phyloP scores from a whole-genome alignment of 2,888 invertebrate species.

The Tromatobia lineatoria region DNA sequence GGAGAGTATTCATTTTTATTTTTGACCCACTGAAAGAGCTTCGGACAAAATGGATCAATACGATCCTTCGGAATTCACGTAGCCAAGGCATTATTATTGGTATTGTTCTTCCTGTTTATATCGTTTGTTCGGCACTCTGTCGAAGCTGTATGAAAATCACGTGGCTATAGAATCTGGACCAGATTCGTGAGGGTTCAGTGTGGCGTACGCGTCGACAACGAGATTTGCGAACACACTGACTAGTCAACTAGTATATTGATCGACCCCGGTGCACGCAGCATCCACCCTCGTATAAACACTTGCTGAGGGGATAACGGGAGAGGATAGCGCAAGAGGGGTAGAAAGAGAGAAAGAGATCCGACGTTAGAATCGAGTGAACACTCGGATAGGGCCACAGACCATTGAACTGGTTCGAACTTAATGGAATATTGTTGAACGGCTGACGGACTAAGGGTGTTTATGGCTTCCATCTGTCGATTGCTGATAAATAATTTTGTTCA shows the following conservation, averaged over 20 bases:
- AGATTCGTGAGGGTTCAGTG: slow-evolving; percentile 47
- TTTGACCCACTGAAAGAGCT: neutral
- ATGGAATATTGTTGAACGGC: slow-evolving; percentile 74
- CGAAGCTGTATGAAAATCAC: slow-evolving; percentile 34
- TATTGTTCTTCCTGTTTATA: neutral
- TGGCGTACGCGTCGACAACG: slow-evolving; percentile 65
- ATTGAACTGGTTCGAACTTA: slow-evolving; percentile 67
- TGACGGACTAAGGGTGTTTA: slow-evolving; percentile 70
- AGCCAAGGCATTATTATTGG: neutral
- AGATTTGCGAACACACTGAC: slow-evolving; percentile 66
- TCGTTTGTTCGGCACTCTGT: neutral
- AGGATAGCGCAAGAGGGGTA: slow-evolving; percentile 38
- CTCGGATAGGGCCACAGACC: slow-evolving; percentile 24
- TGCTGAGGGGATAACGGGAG: slow-evolving; percentile 54
- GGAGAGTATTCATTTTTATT: neutral
- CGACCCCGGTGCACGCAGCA: slow-evolving; percentile 74
- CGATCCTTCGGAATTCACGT: neutral
- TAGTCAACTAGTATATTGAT: slow-evolving; percentile 78
- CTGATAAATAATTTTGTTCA: neutral
- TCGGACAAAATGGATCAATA: neutral
- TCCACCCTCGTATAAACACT: slow-evolving; percentile 73
- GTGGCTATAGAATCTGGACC: slow-evolving; percentile 14
- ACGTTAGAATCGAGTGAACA: slow-evolving; percentile 41
- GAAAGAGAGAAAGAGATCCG: slow-evolving; percentile 38
- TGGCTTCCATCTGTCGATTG: slow-evolving; percentile 72